Evolutionary conservation across 2,113 vertebrate species (phyloP).

Genomic region (Cebidichthys violaceus): DNA sequence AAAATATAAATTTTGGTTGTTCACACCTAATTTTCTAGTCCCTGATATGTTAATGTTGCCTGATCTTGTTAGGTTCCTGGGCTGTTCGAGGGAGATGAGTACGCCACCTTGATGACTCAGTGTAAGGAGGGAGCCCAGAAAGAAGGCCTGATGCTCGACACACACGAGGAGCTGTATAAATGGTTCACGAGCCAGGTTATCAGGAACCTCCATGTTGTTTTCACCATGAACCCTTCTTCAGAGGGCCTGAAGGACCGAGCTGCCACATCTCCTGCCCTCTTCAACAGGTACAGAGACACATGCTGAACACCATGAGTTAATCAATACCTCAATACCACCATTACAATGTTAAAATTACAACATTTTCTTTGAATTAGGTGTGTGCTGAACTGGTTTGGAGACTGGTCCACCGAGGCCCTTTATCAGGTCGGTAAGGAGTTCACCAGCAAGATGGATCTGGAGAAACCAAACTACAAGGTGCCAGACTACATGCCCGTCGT

Average conservation of each 20-base stretch:
- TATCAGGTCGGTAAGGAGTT: conserved; percentile 99
- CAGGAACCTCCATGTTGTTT: conserved; percentile 98
- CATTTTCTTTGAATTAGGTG: conserved; percentile 82
- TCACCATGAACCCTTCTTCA: conserved; percentile 99
- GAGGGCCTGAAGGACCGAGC: conserved; percentile 98
- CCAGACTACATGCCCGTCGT: conserved; percentile 98
- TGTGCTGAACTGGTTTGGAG: conserved; percentile 99
- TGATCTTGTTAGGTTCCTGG: conserved; percentile 90
- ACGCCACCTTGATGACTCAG: conserved; percentile 98
- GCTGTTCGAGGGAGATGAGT: conserved; percentile 98
- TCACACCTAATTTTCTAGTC: not conserved
- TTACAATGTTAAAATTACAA: not conserved
- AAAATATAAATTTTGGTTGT: not conserved
- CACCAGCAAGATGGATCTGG: conserved; percentile 99
- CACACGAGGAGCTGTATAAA: conserved; percentile 97
- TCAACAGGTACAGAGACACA: conserved; percentile 90
- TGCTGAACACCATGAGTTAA: not conserved
- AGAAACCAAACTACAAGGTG: conserved; percentile 97
- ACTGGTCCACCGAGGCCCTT: conserved; percentile 98
- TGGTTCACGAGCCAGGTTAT: conserved; percentile 99
- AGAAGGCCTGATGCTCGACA: conserved; percentile 98
- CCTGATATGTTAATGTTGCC: not conserved
- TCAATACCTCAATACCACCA: not conserved
- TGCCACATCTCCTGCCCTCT: conserved; percentile 97
- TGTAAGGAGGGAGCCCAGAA: conserved; percentile 99